Evolutionary conservation across 2,888 invertebrate species (phyloP), one percentile per base, ranked within the genome.

Genomic region (Drosophila fulvimacula): DNA sequence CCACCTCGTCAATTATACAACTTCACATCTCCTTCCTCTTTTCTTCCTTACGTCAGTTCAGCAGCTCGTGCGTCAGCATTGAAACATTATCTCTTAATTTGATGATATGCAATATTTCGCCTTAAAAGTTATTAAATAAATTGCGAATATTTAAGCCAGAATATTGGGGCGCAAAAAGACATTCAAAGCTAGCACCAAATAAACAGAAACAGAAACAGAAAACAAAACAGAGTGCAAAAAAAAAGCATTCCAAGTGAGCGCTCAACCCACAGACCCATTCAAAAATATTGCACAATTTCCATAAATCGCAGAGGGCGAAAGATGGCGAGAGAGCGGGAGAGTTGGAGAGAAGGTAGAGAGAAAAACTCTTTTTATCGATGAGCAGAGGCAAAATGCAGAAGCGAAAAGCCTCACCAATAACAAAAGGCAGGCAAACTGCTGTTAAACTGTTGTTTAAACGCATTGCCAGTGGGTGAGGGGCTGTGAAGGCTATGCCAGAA

Each of bases 401-500:
- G 70, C 76, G 65, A 88, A 79, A 79, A 72, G 88, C 88, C 86
- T 84, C 85, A 73, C 88, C 83, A 83, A 83, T 78, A 89, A 85
- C 89, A 89, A 85, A 89, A 81, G 85, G 79, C 82, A 49, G 77
- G 75, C 79, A 85, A 85, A 87, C 89, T 87, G 79, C 85, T 81
- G 84, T 85, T 85, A 85, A 85, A 85, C 84, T 83, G 84, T 89
- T 87, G 84, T 87, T 87, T 84, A 85, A 85, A 84, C 89, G 87
- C 81, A 88, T 83, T 88, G 81, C 36, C 60, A 63, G 48, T 38
- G 34, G 49, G 30, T 0, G 34, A 13, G 52, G 38, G 34, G 34
- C n/a, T n/a, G n/a, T n/a, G n/a, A 3, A 11, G n/a, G 21, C 30
- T 30, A n/a, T 13, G 52, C 46, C 34, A 15, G 32, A 15, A 42